Base-by-base conservation (phyloP, 2,797 vertebrate species). In the Aselliscus stoliczkanus region DNA sequence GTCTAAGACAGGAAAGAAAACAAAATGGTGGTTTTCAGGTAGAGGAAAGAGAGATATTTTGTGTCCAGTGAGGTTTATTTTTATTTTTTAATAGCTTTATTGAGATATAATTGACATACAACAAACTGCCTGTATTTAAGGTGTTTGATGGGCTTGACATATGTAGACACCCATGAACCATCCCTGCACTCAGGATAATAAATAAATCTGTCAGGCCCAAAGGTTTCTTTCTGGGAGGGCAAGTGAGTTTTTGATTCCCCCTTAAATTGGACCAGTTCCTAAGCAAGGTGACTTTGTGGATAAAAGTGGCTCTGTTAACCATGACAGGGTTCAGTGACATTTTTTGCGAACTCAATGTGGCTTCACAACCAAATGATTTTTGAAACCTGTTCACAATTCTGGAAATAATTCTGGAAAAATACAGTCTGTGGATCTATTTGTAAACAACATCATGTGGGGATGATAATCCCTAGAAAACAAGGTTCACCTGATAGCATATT, bases 311-410 rank as follows among this genome's bases (percentile, higher is more conserved):
- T 39, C 37, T 47, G 15, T 15, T 84, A 80, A 81, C 54, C 60
- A 20, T 25, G 5, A 70, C 56, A 76, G 67, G 47, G 15, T 31
- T 88, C 80, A 25, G 4, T 25, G 76, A 67, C 39, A 84, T 93
- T 84, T 95, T 95, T 56, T 94, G 39, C 93, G 67, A 81, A 83
- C 65, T 90, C 81, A 87, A 88, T 25, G 54, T 69, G 76, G 13
- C 56, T 81, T 76, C 50, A 76, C 37, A 85, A 85, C 14, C 81
- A 90, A 88, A 58, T 52, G 44, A 88, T 76, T 94, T 94, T 85
- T 90, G 50, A 93, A 91, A 81, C 25, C 70, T 90, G 23, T 93
- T 95, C 76, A 91, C 42, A 75, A 42, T 60, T 69, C 72, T 93
- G 21, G 23, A 92, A 89, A 88, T 73, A 92, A 87, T 73, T 70